A percentile compares a stretch with the other conserved stretches of the same genome.
Evolutionary conservation across 2,888 invertebrate species (phyloP).

Genomic region (Diploptera punctata): DNA sequence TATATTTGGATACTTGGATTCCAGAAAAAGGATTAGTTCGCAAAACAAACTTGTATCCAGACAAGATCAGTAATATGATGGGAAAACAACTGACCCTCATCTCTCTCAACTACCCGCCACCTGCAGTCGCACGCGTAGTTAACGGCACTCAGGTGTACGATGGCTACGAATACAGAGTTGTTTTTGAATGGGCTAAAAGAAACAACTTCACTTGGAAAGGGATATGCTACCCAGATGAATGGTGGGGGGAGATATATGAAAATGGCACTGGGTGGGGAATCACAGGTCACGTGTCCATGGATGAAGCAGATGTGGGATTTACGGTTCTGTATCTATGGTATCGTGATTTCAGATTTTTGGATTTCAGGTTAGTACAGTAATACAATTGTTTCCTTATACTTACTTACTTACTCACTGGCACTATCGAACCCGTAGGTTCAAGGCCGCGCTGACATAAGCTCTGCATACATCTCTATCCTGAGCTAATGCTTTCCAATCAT

Average conservation of each 20-base stretch:
- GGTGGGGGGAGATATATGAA: constrained; percentile 71
- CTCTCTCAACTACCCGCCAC: constrained; percentile 67
- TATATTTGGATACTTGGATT: constrained; percentile 55
- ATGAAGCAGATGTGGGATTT: constrained; percentile 67
- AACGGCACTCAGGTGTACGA: constrained; percentile 37
- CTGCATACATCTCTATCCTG: too few relatives aligned
- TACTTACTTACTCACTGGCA: too few relatives aligned
- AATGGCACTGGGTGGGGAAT: constrained; percentile 59
- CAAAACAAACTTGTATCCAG: constrained; percentile 57
- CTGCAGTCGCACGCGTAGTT: constrained; percentile 53
- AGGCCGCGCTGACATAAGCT: too few relatives aligned
- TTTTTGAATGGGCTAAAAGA: constrained; percentile 53
- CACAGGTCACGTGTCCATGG: constrained; percentile 59
- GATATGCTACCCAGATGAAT: constrained; percentile 59
- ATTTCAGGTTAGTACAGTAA: constrained; percentile 68
- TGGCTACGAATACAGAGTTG: constrained; percentile 59
- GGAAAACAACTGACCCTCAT: constrained; percentile 61
- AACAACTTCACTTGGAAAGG: constrained; percentile 23
- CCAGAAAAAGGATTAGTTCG: constrained; percentile 52
- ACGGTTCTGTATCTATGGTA: constrained; percentile 68
- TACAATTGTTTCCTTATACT: too few relatives aligned
- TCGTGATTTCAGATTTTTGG: constrained; percentile 64
- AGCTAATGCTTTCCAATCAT: too few relatives aligned
- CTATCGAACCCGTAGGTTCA: too few relatives aligned
- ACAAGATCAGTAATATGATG: constrained; percentile 57